These are phyloP conservation scores for Lamproptera curius DNA, from an alignment of 2,888 invertebrate species.

Conservation along the genomic window DNA sequence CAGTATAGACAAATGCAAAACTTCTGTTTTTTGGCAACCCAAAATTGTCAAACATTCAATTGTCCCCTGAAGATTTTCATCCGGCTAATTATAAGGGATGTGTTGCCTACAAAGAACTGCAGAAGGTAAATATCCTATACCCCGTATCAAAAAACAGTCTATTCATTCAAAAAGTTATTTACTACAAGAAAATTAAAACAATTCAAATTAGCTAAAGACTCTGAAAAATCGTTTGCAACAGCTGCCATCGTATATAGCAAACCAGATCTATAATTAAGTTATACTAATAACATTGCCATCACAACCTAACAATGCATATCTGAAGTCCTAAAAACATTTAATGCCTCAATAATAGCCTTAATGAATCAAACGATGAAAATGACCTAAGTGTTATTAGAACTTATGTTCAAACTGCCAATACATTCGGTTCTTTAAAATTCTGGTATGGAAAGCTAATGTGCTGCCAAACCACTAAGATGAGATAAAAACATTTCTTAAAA, in stretches of 20 bases:
- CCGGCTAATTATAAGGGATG: conserved; percentile 30
- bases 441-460: background rate
- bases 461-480: too few relatives aligned
- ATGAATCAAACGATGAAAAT: background rate
- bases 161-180: too few relatives aligned
- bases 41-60: conserved; percentile 23
- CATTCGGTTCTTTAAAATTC: background rate
- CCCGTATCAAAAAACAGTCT: background rate
- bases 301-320: too few relatives aligned
- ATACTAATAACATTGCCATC: too few relatives aligned
- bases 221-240: too few relatives aligned
- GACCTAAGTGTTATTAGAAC: background rate
- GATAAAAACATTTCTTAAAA: background rate
- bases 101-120: conserved; percentile 24
- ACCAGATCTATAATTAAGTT: too few relatives aligned
- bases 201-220: too few relatives aligned
- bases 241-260: too few relatives aligned
- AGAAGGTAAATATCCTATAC: conserved; percentile 10
- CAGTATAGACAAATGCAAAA: conserved; percentile 29
- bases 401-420: background rate
- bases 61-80: conserved; percentile 26
- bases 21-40: conserved; percentile 22
- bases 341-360: too few relatives aligned
- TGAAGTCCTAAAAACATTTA: too few relatives aligned
- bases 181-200: too few relatives aligned